These are phyloP conservation scores for Diadegma fenestrale DNA, from an alignment of 2,888 invertebrate species.

Conservation along the genomic window DNA sequence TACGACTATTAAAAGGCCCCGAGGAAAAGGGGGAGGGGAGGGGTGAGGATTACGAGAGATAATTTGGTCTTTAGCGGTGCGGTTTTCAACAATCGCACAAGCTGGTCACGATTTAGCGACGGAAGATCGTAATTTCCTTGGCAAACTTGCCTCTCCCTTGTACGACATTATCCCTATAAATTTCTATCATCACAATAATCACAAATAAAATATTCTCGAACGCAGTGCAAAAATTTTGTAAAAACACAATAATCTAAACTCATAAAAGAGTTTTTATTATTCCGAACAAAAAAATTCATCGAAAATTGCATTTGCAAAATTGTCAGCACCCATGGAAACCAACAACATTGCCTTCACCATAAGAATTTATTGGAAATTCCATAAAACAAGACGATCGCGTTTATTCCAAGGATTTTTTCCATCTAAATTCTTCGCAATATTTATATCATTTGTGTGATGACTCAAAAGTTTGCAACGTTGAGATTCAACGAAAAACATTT, in stretches of 20 bases:
- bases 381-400: background rate
- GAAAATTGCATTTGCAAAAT: background rate
- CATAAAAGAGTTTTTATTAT: background rate
- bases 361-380: too few relatives aligned
- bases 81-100: slow-evolving; percentile 22
- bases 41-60: slow-evolving; percentile 28
- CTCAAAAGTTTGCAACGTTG: too few relatives aligned
- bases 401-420: background rate
- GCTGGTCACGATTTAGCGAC: slow-evolving; percentile 52
- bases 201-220: background rate
- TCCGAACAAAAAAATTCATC: background rate
- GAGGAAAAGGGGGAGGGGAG: background rate
- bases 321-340: background rate
- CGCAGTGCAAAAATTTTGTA: too few relatives aligned
- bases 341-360: background rate
- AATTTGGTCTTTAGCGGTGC: slow-evolving; percentile 56
- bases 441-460: background rate
- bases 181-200: background rate
- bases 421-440: background rate
- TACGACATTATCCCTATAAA: background rate
- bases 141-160: background rate
- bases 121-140: slow-evolving; percentile 24
- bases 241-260: too few relatives aligned
- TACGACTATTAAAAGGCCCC: slow-evolving; percentile 11
- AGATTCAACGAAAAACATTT: too few relatives aligned